These are phyloP conservation scores for Castor canadensis DNA, from an alignment of 2,113 vertebrate species.

Conservation along the genomic window DNA sequence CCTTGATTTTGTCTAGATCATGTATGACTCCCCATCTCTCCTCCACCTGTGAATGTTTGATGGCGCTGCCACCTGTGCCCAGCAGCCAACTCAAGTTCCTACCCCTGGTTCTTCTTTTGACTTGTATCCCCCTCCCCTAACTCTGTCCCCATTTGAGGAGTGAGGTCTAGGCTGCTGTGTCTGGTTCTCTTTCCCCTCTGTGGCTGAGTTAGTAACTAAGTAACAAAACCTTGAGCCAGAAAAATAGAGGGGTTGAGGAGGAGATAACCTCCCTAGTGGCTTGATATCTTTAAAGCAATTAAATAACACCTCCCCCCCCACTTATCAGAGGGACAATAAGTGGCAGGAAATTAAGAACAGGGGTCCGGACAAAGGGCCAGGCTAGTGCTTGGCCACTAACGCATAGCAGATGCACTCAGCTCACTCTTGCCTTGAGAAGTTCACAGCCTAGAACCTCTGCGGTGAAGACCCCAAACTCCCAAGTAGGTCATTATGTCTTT, in stretches of 20 bases:
- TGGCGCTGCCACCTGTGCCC: background rate
- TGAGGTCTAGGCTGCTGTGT: background rate
- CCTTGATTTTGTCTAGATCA: background rate
- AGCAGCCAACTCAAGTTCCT: background rate
- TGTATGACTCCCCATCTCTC: background rate
- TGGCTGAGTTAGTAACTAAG: conserved; percentile 52
- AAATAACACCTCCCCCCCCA: conserved; percentile 31
- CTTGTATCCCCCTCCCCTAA: no score
- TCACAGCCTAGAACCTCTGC: background rate
- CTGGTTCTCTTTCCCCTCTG: background rate
- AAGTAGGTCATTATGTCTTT: background rate
- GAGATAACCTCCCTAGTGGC: conserved; percentile 30
- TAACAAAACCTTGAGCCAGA: conserved; percentile 53
- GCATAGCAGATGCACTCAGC: rapidly evolving
- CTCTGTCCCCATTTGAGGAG: background rate
- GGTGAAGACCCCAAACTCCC: background rate
- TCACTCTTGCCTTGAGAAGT: background rate
- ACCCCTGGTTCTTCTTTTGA: background rate
- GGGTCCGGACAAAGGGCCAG: conserved; percentile 29
- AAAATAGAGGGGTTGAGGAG: conserved; percentile 8
- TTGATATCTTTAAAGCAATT: conserved; percentile 52
- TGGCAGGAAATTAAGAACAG: conserved; percentile 68
- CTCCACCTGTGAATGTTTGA: background rate
- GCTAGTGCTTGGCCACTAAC: background rate
- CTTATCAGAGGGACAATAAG: conserved; percentile 61